Percentiles rank a stretch among this genome's conserved stretches.
These are phyloP conservation scores for Tupaia tana DNA, from an alignment of 2,113 vertebrate genomes.

Conservation along the genomic window DNA sequence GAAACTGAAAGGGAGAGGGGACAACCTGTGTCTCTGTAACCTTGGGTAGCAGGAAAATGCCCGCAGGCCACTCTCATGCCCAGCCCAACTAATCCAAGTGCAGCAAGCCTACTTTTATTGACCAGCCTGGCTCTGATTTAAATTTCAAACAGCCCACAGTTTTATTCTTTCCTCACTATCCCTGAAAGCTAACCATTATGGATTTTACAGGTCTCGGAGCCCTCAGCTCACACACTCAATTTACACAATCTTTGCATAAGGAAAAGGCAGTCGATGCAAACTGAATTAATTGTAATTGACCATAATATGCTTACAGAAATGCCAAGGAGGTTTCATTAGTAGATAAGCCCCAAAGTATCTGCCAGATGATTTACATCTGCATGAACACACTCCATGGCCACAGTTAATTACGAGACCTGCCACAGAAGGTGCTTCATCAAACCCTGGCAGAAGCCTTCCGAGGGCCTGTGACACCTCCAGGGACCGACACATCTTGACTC, in stretches of 20 bases:
- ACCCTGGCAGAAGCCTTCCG: slow-evolving; percentile 24
- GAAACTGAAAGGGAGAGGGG: neutral
- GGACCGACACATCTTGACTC: slow-evolving; percentile 29
- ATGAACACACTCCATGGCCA: slow-evolving; percentile 69
- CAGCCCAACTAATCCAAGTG: slow-evolving; percentile 8
- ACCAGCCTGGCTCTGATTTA: slow-evolving; percentile 86
- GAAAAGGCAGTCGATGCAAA: slow-evolving; percentile 89
- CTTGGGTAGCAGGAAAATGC: neutral
- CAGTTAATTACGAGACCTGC: slow-evolving; percentile 79
- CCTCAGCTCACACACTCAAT: slow-evolving; percentile 79
- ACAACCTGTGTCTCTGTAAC: slow-evolving; percentile 20
- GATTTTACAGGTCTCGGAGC: slow-evolving; percentile 88
- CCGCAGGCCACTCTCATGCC: neutral
- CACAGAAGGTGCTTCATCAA: slow-evolving; percentile 69
- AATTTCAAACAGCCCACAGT: slow-evolving; percentile 88
- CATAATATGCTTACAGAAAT: slow-evolving; percentile 88
- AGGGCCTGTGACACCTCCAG: slow-evolving; percentile 62
- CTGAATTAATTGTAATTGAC: slow-evolving; percentile 91
- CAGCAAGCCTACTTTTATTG: slow-evolving; percentile 86
- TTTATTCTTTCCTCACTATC: slow-evolving; percentile 84
- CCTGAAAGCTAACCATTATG: slow-evolving; percentile 87
- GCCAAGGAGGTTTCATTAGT: slow-evolving; percentile 80
- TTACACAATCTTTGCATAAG: slow-evolving; percentile 87
- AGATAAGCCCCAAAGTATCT: slow-evolving; percentile 83
- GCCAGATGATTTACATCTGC: slow-evolving; percentile 80